Percentiles rank a stretch among this genome's conserved stretches.
These are phyloP conservation scores for Aphodius sticticus DNA, from an alignment of 2,888 invertebrate species.

Conservation along the genomic window DNA sequence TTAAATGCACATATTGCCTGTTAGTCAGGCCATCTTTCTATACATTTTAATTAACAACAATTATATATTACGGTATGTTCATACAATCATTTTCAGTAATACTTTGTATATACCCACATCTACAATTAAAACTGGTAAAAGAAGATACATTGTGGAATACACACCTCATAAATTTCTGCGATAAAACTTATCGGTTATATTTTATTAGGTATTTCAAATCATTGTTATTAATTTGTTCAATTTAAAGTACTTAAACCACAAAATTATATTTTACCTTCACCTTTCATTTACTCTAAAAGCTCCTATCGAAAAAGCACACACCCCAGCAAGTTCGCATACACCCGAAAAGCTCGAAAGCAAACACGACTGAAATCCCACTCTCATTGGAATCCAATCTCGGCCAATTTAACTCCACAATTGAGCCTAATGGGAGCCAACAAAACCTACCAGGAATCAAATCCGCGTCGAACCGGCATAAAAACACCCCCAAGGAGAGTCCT, in stretches of 20 bases:
- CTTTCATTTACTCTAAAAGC: background rate
- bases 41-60: no score
- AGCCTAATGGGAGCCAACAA: background rate
- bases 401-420: background rate
- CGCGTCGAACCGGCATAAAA: background rate
- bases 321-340: background rate
- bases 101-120: no score
- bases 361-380: background rate
- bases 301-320: background rate
- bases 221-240: background rate
- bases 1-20: no score
- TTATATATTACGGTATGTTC: no score
- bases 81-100: no score
- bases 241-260: background rate
- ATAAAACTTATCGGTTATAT: no score
- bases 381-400: constrained; percentile 4
- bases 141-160: no score
- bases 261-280: background rate
- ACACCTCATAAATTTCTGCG: no score
- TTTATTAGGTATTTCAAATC: no score
- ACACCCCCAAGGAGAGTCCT: background rate
- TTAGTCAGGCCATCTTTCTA: no score
- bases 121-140: no score
- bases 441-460: constrained; percentile 4
- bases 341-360: background rate